Conservation (phyloP, 2,888 invertebrate genomes). For the Drosophila fungiperda region DNA sequence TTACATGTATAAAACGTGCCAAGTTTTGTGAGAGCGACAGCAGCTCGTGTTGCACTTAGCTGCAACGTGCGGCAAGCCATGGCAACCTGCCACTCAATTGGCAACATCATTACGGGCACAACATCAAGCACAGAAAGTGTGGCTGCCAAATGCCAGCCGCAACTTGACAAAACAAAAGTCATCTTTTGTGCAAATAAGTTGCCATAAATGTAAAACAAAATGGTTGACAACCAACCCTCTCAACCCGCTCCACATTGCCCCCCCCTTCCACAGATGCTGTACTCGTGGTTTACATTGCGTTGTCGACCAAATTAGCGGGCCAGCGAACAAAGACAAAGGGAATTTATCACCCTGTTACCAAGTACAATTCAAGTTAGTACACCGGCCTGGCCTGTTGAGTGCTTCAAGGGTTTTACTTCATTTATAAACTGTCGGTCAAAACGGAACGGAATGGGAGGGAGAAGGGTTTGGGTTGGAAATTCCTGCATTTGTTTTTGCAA, state of each 20-base stretch:
- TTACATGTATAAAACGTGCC: conserved; percentile 54
- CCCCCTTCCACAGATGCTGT: neutral
- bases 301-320: conserved; percentile 49
- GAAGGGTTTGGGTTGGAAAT: no score
- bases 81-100: conserved; percentile 35
- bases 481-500: conserved; percentile 15
- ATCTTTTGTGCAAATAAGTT: conserved; percentile 58
- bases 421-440: neutral
- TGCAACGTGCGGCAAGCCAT: conserved; percentile 36
- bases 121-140: conserved; percentile 16
- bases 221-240: conserved; percentile 37
- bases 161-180: conserved; percentile 44
- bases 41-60: conserved; percentile 20
- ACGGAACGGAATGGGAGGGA: neutral
- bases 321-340: conserved; percentile 33
- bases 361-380: conserved; percentile 18
- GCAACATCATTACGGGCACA: conserved; percentile 48
- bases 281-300: conserved; percentile 24
- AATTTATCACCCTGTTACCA: conserved; percentile 48
- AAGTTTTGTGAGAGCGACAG: conserved; percentile 16
- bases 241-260: neutral
- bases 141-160: conserved; percentile 26
- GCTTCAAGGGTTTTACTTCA: conserved; percentile 5
- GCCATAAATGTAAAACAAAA: conserved; percentile 72
- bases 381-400: conserved; percentile 4